phyloP scores from a whole-genome alignment of 53 echinoderm and acorn worm genomes.

The Astropecten irregularis region DNA sequence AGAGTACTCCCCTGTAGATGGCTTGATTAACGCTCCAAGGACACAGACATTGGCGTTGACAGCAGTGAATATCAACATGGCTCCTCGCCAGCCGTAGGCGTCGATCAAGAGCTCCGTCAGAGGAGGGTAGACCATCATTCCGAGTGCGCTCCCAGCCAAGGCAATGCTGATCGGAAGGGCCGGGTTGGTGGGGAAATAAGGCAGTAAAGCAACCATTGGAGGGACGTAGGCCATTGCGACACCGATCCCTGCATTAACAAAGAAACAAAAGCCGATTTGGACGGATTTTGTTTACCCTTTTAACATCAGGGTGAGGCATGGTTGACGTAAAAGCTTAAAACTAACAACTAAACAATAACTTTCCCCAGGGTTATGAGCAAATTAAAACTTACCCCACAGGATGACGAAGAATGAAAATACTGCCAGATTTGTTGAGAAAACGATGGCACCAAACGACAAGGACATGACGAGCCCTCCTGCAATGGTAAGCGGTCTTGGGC shows the following conservation, averaged over 20 bases:
- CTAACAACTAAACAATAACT: too few species aligned
- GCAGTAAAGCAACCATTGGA: not conserved
- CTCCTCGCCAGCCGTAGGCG: constrained; percentile 57
- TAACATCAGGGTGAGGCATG: too few species aligned
- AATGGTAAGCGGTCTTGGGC: not conserved
- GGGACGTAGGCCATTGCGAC: not conserved
- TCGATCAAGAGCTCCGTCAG: constrained; percentile 26
- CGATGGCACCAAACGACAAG: not conserved
- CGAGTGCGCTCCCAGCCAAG: constrained; percentile 45
- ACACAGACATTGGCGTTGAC: constrained; percentile 50
- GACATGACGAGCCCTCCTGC: not conserved
- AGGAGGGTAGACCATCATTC: constrained; percentile 51
- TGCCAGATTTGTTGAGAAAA: not conserved
- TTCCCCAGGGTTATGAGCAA: too few species aligned
- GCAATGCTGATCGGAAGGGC: not conserved
- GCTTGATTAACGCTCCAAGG: constrained; percentile 67
- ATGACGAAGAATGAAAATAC: not conserved
- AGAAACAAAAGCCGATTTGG: too few species aligned
- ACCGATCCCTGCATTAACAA: constrained; percentile 1
- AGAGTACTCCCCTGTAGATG: not conserved
- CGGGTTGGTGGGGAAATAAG: not conserved
- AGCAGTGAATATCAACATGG: constrained; percentile 51
- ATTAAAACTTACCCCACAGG: constrained; percentile 7
- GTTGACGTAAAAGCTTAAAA: too few species aligned
- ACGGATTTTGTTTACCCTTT: too few species aligned